Evolutionary conservation across 2,113 vertebrate genomes (phyloP).

Genomic region (Collichthys lucidus): DNA sequence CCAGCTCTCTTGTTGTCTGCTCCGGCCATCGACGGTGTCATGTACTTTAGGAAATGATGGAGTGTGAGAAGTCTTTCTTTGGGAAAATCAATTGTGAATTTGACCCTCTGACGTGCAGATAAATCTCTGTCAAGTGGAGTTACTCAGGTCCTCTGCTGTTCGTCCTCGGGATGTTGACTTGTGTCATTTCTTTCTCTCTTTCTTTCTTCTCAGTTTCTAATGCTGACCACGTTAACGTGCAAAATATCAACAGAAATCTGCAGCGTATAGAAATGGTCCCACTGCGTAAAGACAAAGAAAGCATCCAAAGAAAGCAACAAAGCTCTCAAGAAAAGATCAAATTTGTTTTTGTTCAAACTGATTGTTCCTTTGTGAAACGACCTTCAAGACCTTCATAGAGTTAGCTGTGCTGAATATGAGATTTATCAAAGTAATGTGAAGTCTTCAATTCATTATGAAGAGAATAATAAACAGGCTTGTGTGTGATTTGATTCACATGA

Average conservation of each 20-base stretch:
- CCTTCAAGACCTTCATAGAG: no score
- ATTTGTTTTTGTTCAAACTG: no score
- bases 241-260: no score
- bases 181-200: not conserved
- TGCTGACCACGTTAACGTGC: no score
- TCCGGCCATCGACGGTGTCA: not conserved
- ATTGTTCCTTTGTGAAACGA: no score
- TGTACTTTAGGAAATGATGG: slow-evolving; percentile 11
- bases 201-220: not conserved
- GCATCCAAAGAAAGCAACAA: no score
- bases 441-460: not conserved
- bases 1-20: not conserved
- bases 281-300: no score
- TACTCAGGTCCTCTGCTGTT: not conserved
- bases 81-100: slow-evolving; percentile 13
- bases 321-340: no score
- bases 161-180: not conserved
- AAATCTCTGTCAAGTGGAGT: slow-evolving; percentile 26
- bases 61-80: not conserved
- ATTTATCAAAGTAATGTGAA: not conserved
- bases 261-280: no score
- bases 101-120: slow-evolving; percentile 21
- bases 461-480: not conserved
- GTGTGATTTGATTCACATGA: not conserved
- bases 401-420: not conserved